phyloP scores from a whole-genome alignment of 2,888 invertebrate genomes.

The Mellilla xanthometata region DNA sequence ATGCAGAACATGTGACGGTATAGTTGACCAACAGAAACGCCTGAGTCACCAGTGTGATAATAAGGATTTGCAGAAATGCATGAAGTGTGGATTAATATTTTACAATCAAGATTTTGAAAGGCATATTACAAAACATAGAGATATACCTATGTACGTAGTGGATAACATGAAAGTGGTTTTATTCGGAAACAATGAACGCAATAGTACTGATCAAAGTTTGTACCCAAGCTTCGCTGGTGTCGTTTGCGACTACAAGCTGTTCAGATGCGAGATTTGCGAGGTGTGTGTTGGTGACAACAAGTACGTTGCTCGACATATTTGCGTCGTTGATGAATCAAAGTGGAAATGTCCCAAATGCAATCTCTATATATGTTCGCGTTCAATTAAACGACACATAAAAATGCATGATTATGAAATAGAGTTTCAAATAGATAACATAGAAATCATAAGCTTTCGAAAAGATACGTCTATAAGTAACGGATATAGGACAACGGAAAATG shows the following conservation, averaged over 20 bases:
- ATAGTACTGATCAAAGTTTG: conserved; percentile 9
- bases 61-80: conserved; percentile 45
- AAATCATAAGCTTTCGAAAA: conserved; percentile 41
- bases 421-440: conserved; percentile 48
- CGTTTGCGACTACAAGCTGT: conserved; percentile 55
- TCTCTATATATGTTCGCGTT: conserved; percentile 46
- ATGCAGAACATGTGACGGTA: conserved; percentile 57
- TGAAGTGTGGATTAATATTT: conserved; percentile 51
- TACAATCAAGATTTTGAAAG: conserved; percentile 38
- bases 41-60: conserved; percentile 44
- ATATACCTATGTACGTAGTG: conserved; percentile 41
- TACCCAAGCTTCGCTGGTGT: conserved; percentile 45
- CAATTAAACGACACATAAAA: conserved; percentile 45
- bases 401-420: conserved; percentile 51
- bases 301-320: conserved; percentile 42
- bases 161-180: conserved; percentile 55
- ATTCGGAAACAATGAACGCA: conserved; percentile 39
- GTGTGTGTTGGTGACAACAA: conserved; percentile 44
- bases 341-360: conserved; percentile 50
- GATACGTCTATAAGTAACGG: neutral
- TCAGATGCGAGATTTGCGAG: conserved; percentile 53
- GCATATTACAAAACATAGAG: conserved; percentile 52
- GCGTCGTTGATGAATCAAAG: conserved; percentile 40
- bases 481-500: neutral
- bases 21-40: conserved; percentile 43